Evolutionary conservation across 2,888 invertebrate species (phyloP), one percentile per base, ranked within the genome.

Genomic region (Boloria euphrosyne): DNA sequence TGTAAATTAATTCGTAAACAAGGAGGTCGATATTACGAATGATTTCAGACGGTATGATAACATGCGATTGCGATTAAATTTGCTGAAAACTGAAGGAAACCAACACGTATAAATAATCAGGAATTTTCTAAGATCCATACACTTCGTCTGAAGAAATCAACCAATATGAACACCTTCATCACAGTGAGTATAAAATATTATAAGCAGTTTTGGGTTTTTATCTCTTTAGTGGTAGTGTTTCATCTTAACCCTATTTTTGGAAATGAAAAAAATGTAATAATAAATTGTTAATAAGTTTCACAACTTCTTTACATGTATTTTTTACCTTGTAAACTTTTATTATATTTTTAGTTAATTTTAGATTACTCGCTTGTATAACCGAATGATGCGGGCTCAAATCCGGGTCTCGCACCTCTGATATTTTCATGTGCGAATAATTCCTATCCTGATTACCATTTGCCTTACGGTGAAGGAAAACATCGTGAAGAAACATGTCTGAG

Each of bases 131-230:
- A 47, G 46, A 62, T 63, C 53, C 38, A 66, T 67, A 87, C 86
- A 90, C 85, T 86, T 90, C 86, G 86, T 83, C 83, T 82, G 77
- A 78, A 77, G 76, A 74, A 75, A 73, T 74, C 74, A 76, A 82
- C 78, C 71, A 86, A 81, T 69, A 90, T 90, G 90, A 88, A 89
- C 82, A 81, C 85, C 82, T 86, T 79, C 77, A 75, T 89, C 60
- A 81, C 85, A 75, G 90, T 90, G 75, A 90, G 90, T 89, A 75
- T 65, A 67, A 52, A 46, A 50, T 50, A 72, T 10, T 64, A 50
- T 67, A 43, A 13, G 16, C 70, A 46, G 52, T 27, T 64, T 52
- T 13, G 10, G 27, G n/a, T 49, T 49, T 1, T 22, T 22, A 22
- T 22, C 22, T 63, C 22, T 63, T 51, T 44, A 27, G 44, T 7